Evolutionary conservation across 1,140 invertebrate species (phyloP).

Genomic region (Diorhabda sublineata): DNA sequence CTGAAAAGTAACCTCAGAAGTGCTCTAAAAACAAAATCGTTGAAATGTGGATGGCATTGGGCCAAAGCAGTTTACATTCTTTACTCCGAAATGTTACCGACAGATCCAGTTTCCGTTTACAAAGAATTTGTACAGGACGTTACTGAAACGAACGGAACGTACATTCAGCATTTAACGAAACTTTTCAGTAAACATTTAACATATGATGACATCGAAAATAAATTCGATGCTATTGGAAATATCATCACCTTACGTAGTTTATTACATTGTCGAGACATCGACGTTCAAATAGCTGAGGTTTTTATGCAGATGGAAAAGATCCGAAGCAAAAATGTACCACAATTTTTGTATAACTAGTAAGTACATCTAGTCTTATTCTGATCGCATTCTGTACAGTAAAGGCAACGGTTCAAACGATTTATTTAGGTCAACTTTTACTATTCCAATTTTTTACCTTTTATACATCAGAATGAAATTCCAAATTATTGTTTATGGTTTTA

Average conservation of each 20-base stretch:
- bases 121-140: slow-evolving; percentile 21
- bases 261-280: slow-evolving; percentile 34
- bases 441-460: too few relatives aligned
- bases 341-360: slow-evolving; percentile 30
- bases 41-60: slow-evolving; percentile 30
- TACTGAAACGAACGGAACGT: slow-evolving; percentile 17
- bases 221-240: slow-evolving; percentile 19
- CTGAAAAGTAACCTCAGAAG: slow-evolving; percentile 14
- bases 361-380: slow-evolving; percentile 3
- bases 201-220: slow-evolving; percentile 31
- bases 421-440: too few relatives aligned
- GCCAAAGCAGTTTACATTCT: slow-evolving; percentile 26
- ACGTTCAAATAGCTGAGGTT: slow-evolving; percentile 35
- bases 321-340: slow-evolving; percentile 23
- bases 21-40: slow-evolving; percentile 17
- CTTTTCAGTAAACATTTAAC: slow-evolving; percentile 31
- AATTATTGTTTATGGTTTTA: too few relatives aligned
- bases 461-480: too few relatives aligned
- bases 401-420: too few relatives aligned
- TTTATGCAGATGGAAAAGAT: slow-evolving; percentile 34
- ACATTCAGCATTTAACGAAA: slow-evolving; percentile 36
- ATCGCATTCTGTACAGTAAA: too few relatives aligned
- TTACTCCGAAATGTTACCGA: slow-evolving; percentile 22
- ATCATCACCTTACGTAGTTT: slow-evolving; percentile 33
- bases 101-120: slow-evolving; percentile 20